A percentile compares a stretch with the other conserved stretches of the same genome.
Conservation (phyloP, 2,797 vertebrate species). For the Falco biarmicus region DNA sequence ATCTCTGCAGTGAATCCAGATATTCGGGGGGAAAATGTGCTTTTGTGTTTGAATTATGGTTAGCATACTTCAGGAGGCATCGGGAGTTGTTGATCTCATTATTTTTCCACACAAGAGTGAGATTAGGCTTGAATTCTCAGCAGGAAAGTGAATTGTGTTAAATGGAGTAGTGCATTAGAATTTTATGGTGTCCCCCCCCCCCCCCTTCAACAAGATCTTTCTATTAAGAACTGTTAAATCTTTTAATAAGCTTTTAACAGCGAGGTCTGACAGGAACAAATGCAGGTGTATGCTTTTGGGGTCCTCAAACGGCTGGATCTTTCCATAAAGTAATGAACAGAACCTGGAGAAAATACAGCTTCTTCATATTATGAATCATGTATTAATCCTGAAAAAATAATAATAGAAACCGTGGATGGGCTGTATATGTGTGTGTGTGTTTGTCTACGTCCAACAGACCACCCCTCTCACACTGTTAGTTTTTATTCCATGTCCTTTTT, state of each 20-base stretch:
- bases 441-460: background rate
- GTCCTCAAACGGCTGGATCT: slow-evolving; percentile 2
- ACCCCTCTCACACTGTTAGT: slow-evolving; percentile 8
- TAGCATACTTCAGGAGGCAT: background rate
- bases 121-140: slow-evolving; percentile 39
- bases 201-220: slow-evolving; percentile 51
- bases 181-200: slow-evolving; percentile 49
- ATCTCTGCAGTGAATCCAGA: background rate
- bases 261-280: slow-evolving; percentile 1
- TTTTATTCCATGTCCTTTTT: background rate
- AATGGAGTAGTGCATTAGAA: slow-evolving; percentile 46
- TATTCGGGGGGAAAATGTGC: background rate
- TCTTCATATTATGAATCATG: background rate
- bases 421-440: background rate
- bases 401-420: background rate
- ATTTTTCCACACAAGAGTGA: slow-evolving; percentile 49
- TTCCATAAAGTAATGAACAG: background rate
- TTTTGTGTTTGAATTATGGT: background rate
- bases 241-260: slow-evolving; percentile 46
- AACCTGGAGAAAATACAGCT: background rate
- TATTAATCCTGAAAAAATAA: slow-evolving; percentile 35
- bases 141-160: slow-evolving; percentile 41
- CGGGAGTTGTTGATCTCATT: slow-evolving; percentile 26
- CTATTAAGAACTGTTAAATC: slow-evolving; percentile 57
- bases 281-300: slow-evolving; percentile 24